Base-by-base conservation (phyloP, 1,140 invertebrate genomes). In the Tyrophagus putrescentiae region DNA sequence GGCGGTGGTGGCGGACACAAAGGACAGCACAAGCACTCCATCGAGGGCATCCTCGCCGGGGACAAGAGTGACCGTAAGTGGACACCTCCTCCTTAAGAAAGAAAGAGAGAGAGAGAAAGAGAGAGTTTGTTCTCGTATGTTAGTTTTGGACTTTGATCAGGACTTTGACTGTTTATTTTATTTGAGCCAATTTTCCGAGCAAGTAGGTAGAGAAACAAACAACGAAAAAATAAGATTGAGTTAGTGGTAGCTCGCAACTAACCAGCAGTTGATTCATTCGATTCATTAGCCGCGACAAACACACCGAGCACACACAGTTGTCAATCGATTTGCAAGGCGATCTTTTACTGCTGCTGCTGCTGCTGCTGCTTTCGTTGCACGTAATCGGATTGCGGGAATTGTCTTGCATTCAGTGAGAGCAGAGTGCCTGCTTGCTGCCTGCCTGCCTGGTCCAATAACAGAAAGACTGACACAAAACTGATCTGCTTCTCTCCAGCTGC, bases 21-120 rank as follows among this genome's bases (percentile, higher is more conserved):
- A 31, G 13, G 50, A 54, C 32, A 52, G 36, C 23, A 63, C 31
- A 68, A 68, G 28, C 67, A 68, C 28, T 61, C 65, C 0, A 68
- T 68, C 31, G 67, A 68, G 44, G 67, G 67, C 1, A 68, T 68
- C 11, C 66, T 68, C 16, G 64, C 63, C 4, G 56, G 45, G 7
- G 45, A 48, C 45, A 48, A 48, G 31, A 48, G 45, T 48, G 45
- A 48, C 45, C 7, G 45, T 48, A 48, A 48, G 45, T 48, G 6
- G 13, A 39, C 13, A 13, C 36, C 36, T 13, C 13, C 13, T 39
- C 13, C 36, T 39, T 13, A n/a, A 39, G 36, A 39, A n/a, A 39
- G 36, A 39, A n/a, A 39, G 36, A 39, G 36, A 39, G 36, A 39
- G 36, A 39, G 36, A 39, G 36, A 39, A n/a, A 39, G 36, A 39